phyloP scores from a whole-genome alignment of 1,140 invertebrate genomes.

The Orchesella cincta region DNA sequence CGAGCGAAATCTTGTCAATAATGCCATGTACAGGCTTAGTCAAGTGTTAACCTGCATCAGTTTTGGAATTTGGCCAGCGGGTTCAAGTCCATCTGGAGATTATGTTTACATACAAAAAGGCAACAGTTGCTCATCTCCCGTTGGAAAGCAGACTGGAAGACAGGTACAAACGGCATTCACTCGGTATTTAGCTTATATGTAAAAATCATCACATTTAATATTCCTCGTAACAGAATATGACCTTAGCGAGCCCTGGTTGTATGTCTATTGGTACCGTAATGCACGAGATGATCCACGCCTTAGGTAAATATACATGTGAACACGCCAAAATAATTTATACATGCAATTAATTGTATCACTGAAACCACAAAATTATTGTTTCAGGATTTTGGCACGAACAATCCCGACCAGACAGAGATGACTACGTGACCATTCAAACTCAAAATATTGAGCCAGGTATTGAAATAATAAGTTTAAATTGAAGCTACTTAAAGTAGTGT shows the following conservation, averaged over 20 bases:
- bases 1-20: background rate
- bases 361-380: no score
- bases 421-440: no score
- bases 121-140: background rate
- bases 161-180: background rate
- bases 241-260: background rate
- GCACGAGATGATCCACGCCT: background rate
- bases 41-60: background rate
- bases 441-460: no score
- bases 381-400: no score
- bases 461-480: no score
- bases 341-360: no score
- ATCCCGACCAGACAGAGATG: no score
- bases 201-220: background rate
- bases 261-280: background rate
- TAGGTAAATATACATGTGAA: conserved; percentile 48
- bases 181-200: background rate
- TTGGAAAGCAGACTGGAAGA: background rate
- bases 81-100: background rate
- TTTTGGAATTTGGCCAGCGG: background rate
- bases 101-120: background rate
- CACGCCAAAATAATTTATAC: background rate
- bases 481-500: no score
- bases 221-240: background rate
- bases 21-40: background rate